phyloP scores from a whole-genome alignment of 2,888 invertebrate genomes.

The Heteropelma amictum region DNA sequence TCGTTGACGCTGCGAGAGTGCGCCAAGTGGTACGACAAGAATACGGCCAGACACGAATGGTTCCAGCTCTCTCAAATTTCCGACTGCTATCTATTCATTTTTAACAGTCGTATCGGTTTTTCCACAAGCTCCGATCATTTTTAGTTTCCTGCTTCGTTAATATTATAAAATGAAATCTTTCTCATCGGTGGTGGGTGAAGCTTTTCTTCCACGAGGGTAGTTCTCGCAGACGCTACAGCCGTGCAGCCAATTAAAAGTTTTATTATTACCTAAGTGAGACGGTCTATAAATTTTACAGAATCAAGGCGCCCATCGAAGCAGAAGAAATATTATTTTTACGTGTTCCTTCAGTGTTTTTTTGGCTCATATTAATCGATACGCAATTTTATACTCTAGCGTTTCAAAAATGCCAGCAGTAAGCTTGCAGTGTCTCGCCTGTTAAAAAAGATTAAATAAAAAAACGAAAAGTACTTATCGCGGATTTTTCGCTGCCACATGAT shows the following conservation, averaged over 20 bases:
- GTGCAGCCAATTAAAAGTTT: constrained; percentile 59
- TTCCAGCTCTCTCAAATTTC: neutral
- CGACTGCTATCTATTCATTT: neutral
- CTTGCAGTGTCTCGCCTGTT: no score
- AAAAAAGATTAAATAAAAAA: no score
- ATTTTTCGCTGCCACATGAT: no score
- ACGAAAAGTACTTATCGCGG: no score
- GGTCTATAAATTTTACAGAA: constrained; percentile 41
- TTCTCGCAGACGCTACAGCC: constrained; percentile 26
- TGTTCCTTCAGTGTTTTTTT: no score
- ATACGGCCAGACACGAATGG: neutral
- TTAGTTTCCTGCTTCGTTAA: neutral
- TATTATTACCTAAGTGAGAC: constrained; percentile 62
- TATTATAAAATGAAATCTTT: neutral
- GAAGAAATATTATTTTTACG: neutral
- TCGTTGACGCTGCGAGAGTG: neutral
- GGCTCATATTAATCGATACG: no score
- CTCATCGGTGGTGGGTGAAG: neutral
- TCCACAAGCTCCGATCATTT: neutral
- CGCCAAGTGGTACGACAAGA: neutral
- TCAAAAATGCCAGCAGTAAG: no score
- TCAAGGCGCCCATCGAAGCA: neutral
- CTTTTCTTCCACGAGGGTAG: constrained; percentile 34
- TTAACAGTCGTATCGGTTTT: neutral
- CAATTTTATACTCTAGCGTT: no score